Evolutionary conservation across 2,797 vertebrate species (phyloP).

Genomic region (Cyclura pinguis): DNA sequence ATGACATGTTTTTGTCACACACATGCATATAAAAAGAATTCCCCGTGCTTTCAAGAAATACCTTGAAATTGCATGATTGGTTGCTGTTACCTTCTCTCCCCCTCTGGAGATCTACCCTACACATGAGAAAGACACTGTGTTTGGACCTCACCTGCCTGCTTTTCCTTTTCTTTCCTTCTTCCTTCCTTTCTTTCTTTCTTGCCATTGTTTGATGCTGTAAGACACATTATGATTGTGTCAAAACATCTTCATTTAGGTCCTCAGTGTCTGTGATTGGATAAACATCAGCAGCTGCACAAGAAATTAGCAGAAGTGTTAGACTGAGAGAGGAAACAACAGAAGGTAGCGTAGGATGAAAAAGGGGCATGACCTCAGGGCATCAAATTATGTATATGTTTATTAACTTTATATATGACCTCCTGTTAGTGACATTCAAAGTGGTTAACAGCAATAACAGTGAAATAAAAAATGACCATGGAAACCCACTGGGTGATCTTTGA

Average conservation of each 20-base stretch:
- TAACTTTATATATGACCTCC: too few species aligned
- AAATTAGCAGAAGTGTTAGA: background rate
- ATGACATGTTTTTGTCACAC: slow-evolving; percentile 59
- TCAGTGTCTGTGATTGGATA: background rate
- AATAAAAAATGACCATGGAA: too few species aligned
- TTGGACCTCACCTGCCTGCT: background rate
- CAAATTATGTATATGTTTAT: too few species aligned
- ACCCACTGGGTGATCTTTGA: too few species aligned
- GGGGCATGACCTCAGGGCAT: background rate
- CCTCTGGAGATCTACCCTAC: slow-evolving; percentile 30
- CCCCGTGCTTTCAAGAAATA: slow-evolving; percentile 47
- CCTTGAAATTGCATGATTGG: slow-evolving; percentile 49
- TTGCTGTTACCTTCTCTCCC: slow-evolving; percentile 37
- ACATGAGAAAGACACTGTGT: background rate
- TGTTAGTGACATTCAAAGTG: too few species aligned
- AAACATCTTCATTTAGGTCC: slow-evolving; percentile 44
- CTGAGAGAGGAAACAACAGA: background rate
- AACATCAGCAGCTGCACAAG: background rate
- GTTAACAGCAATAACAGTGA: too few species aligned
- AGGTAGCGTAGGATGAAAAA: background rate
- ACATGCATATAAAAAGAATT: slow-evolving; percentile 37
- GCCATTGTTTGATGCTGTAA: slow-evolving; percentile 47
- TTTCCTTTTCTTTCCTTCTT: too few species aligned
- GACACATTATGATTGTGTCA: slow-evolving; percentile 35
- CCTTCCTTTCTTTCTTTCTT: background rate